Conservation (phyloP, 2,888 invertebrate genomes). For the Watsonalla cultraria region DNA sequence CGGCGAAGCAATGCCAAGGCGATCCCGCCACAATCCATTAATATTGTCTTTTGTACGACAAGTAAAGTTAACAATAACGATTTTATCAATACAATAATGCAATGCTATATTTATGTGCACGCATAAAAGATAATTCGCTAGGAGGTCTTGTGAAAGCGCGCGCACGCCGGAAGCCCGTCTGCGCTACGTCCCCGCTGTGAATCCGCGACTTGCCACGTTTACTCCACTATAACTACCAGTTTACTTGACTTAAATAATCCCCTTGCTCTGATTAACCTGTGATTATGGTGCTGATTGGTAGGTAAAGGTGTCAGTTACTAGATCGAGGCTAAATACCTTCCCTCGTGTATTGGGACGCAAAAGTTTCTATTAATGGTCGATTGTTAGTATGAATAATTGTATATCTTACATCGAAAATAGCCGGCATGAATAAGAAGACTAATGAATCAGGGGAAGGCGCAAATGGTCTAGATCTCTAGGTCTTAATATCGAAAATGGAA, state of each 20-base stretch:
- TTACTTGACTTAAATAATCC: conserved; percentile 35
- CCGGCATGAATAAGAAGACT: neutral
- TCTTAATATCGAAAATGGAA: too few species aligned
- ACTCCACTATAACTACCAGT: conserved; percentile 37
- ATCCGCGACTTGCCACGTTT: conserved; percentile 37
- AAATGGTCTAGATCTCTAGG: too few species aligned
- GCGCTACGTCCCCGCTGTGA: conserved; percentile 29
- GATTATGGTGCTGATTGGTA: conserved; percentile 43
- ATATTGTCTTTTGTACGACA: conserved; percentile 1
- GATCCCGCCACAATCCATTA: neutral
- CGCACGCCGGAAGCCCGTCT: conserved; percentile 41
- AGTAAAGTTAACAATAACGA: conserved; percentile 9
- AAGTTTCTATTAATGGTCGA: conserved; percentile 1
- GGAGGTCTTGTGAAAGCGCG: conserved; percentile 41
- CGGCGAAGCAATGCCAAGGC: neutral
- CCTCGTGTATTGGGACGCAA: conserved; percentile 1
- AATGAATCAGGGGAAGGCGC: neutral
- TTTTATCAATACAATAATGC: conserved; percentile 26
- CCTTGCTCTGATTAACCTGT: conserved; percentile 47
- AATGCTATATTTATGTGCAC: conserved; percentile 30
- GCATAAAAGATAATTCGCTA: conserved; percentile 36
- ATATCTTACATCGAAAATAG: too few species aligned
- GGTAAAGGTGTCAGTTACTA: conserved; percentile 33
- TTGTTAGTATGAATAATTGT: too few species aligned
- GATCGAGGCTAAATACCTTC: conserved; percentile 34